Conservation (phyloP, 2,113 vertebrate species). For the Rhabdomys dilectus region DNA sequence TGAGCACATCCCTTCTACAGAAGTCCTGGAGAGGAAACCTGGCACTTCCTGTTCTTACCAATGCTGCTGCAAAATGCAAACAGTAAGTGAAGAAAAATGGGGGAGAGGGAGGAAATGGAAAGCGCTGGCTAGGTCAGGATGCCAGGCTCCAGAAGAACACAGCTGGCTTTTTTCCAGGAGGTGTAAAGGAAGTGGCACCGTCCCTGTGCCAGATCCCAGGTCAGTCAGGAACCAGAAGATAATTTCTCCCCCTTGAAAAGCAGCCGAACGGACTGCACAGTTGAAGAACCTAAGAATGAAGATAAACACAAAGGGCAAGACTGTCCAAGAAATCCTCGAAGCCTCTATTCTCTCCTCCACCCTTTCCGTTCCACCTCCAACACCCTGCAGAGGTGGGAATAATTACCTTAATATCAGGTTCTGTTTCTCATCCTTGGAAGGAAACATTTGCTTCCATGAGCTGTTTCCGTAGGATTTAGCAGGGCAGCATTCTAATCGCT, state of each 20-base stretch:
- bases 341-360: background rate
- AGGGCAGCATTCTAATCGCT: background rate
- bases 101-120: background rate
- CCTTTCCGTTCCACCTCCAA: background rate
- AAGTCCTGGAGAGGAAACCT: constrained; percentile 77
- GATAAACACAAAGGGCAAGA: background rate
- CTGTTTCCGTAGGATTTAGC: background rate
- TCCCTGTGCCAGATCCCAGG: background rate
- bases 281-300: background rate
- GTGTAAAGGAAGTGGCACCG: background rate
- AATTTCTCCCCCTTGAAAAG: constrained; percentile 1
- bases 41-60: constrained; percentile 77
- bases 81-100: constrained; percentile 45
- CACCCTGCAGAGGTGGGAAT: background rate
- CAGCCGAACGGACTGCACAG: background rate
- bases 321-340: background rate
- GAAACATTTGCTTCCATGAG: background rate
- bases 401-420: constrained; percentile 6
- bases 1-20: constrained; percentile 69
- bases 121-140: background rate
- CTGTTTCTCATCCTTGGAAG: background rate
- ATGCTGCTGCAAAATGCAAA: constrained; percentile 22
- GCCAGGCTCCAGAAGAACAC: background rate
- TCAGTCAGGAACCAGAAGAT: background rate
- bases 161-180: background rate